Base-by-base conservation (phyloP, 2,113 vertebrate species). In the Pontoporia blainvillei region DNA sequence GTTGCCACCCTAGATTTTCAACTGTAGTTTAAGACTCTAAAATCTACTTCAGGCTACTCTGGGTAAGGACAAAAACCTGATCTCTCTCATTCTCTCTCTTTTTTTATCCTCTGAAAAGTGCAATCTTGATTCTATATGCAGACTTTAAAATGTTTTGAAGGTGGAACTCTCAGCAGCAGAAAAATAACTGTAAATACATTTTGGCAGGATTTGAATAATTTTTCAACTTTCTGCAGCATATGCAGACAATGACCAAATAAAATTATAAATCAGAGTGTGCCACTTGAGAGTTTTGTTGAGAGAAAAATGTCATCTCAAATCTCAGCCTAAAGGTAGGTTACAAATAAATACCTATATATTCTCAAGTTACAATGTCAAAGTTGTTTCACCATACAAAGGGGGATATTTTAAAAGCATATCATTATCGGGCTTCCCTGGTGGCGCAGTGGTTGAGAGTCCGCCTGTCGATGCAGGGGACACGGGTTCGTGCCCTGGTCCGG, bases 121-220 rank as follows among this genome's bases (percentile, higher is more conserved):
- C 14, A 83, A 54, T 25, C 44, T 92, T 76, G 79, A 90, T 61
- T 94, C 57, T 92, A 15, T 49, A 71, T 85, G 75, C 84, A 90
- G 49, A 78, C 34, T 87, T 97, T n/a, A 75, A 86, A 96, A 83
- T 90, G 46, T 95, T 97, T 95, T 85, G 84, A 92, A 86, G 61
- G 46, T 91, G 10, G 66, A 76, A 92, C 71, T 92, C 76, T 96
- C 76, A 81, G 49, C 57, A 75, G 27, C 69, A 84, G 69, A 94
- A 96, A 93, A 94, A 90, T 73, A 96, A 86, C 93, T 93, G 18
- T 93, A 93, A 97, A 95, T 87, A 93, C 41, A 71, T 75, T 92
- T 95, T 95, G 97, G 83, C 91, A 97, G 83, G n/a, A 88, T 79
- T 88, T 96, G 92, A 97, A 94, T 96, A 96, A 94, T 88, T 95